Evolutionary conservation across 2,888 invertebrate genomes (phyloP).

Genomic region (Conomelus anceps): DNA sequence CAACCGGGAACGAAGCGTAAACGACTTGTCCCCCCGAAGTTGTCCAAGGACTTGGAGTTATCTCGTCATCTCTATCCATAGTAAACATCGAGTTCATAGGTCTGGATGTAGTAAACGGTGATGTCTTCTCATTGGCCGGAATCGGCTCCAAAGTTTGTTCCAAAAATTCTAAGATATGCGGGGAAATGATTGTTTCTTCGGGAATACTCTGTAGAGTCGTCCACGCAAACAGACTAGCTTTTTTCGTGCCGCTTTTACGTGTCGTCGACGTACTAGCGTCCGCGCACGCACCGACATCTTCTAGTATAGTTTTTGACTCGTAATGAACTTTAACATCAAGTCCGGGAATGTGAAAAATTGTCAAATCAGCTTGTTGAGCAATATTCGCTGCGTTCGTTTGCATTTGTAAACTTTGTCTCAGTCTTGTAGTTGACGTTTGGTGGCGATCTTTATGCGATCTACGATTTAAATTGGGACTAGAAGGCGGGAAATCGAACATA

Average conservation of each 20-base stretch:
- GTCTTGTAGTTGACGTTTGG: conserved; percentile 41
- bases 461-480: conserved; percentile 49
- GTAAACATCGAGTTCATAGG: conserved; percentile 35
- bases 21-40: conserved; percentile 69
- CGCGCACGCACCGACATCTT: conserved; percentile 36
- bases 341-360: conserved; percentile 86
- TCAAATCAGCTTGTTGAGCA: conserved; percentile 60
- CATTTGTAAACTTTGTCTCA: conserved; percentile 41
- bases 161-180: conserved; percentile 92
- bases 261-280: not conserved
- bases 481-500: conserved; percentile 50
- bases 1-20: conserved; percentile 93
- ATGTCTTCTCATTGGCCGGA: conserved; percentile 49
- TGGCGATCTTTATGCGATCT: conserved; percentile 42
- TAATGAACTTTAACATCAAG: conserved; percentile 83
- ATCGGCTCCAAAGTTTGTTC: conserved; percentile 96
- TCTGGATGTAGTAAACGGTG: conserved; percentile 39
- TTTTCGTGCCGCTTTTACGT: conserved; percentile 57
- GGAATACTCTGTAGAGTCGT: conserved; percentile 95
- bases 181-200: conserved; percentile 94
- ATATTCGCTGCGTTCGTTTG: conserved; percentile 40
- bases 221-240: conserved; percentile 88
- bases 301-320: conserved; percentile 65
- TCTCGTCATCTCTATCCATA: conserved; percentile 33
- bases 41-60: conserved; percentile 28